Conservation (phyloP, 2,888 invertebrate species). For the Eupithecia inturbata region DNA sequence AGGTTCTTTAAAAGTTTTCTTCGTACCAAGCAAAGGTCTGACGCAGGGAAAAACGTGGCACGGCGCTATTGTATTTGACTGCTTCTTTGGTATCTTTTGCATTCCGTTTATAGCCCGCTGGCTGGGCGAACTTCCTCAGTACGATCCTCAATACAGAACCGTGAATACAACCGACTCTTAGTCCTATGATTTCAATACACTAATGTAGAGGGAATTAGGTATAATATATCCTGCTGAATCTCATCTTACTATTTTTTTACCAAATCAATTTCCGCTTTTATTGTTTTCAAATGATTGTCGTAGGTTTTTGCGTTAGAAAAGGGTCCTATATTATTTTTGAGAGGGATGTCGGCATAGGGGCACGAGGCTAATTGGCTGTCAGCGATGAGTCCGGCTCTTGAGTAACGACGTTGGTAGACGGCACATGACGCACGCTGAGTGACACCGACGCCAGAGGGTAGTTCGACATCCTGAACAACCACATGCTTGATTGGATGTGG, state of each 20-base stretch:
- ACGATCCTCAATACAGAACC: not conserved
- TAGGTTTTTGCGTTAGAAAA: not conserved
- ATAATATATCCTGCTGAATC: not conserved
- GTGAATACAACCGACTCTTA: not conserved
- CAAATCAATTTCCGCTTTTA: conserved; percentile 2
- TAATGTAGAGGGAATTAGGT: not conserved
- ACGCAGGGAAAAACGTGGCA: conserved; percentile 3
- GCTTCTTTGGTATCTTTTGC: conserved; percentile 2
- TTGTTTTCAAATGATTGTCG: conserved; percentile 17
- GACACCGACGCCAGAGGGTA: conserved; percentile 39
- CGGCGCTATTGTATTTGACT: not conserved
- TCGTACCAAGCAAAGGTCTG: conserved; percentile 11
- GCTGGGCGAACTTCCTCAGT: not conserved
- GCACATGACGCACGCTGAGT: conserved; percentile 55
- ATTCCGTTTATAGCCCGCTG: not conserved
- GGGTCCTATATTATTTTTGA: conserved; percentile 11
- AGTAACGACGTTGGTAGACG: conserved; percentile 57
- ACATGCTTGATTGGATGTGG: not conserved
- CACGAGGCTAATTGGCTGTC: conserved; percentile 80
- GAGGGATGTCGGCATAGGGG: conserved; percentile 52
- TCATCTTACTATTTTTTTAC: not conserved
- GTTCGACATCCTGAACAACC: conserved; percentile 51
- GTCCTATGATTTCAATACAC: not conserved
- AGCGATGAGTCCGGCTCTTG: conserved; percentile 71
- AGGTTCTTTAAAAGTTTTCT: conserved; percentile 22